Base-by-base conservation (phyloP, 1,140 invertebrate genomes). In the Heliconius nattereri region DNA sequence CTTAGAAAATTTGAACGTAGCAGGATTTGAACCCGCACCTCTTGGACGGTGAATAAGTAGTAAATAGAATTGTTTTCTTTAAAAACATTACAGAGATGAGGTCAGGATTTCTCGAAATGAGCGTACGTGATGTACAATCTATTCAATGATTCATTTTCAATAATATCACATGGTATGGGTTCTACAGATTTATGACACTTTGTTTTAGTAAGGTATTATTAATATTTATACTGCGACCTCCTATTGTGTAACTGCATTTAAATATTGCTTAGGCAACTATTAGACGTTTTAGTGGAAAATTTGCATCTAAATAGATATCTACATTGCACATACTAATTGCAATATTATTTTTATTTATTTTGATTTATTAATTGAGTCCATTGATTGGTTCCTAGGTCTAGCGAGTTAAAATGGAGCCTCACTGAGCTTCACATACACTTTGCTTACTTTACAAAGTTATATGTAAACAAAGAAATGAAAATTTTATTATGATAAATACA, bases 121-220 rank as follows among this genome's bases (percentile, higher is more conserved):
- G 79, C 74, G 70, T 76, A 80, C 79, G 79, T 80, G 79, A 80
- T 75, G 26, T 76, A 74, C 37, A 73, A 76, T 73, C 71, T 78
- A 29, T 40, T 52, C 26, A 32, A 76, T 80, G 75, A 80, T 26
- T 80, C 79, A 79, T 7, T 71, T 52, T 0, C 37, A 40, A 75
- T 70, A 32, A 54, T 32, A 54, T 70, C 13, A 66, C 23, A 29
- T 11, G 5, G 23, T 9, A 26, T 11, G 13, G 23, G 3, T 66
- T 29, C n/a, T 11, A 66, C 9, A 29, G 60, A 26, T 66, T 66
- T 66, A 66, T 66, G 60, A 19, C 60, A 66, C 60, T 66, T 29
- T 66, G 23, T 29, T 40, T 45, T 66, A 29, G 57, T 37, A 11
- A 16, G 19, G 9, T 37, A 76, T 76, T 60, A 76, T 70, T 60